Percentiles rank a stretch among this genome's conserved stretches.
Evolutionary conservation across 2,113 vertebrate species (phyloP).

Genomic region (Leptobrachium leishanense): DNA sequence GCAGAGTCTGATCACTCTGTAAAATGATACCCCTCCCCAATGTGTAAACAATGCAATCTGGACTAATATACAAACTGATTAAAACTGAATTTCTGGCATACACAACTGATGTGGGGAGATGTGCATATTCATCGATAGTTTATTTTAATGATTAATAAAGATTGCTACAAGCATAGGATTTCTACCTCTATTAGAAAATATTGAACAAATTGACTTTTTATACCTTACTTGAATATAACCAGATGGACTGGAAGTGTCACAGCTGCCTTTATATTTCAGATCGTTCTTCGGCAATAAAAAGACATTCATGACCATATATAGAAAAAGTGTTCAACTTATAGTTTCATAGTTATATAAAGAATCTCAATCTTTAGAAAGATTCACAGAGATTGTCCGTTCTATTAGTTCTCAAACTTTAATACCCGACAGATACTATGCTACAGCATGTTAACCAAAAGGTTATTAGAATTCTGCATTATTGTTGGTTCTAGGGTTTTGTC

Average conservation of each 20-base stretch:
- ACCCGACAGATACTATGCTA: no score
- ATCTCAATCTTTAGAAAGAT: no score
- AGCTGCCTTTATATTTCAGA: background rate
- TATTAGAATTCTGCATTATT: no score
- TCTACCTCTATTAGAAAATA: background rate
- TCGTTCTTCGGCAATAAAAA: background rate
- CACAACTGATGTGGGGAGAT: background rate
- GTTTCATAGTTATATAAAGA: no score
- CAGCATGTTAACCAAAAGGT: no score
- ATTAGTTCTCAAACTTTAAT: no score
- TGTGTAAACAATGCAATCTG: constrained; percentile 12
- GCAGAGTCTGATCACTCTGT: constrained; percentile 19
- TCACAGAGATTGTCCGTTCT: no score
- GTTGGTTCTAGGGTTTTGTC: no score
- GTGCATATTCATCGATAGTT: no score
- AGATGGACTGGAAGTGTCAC: background rate
- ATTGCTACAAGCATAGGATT: background rate
- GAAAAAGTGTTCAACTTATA: background rate
- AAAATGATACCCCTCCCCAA: constrained; percentile 11
- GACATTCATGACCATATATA: constrained; percentile 5
- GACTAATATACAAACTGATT: constrained; percentile 7
- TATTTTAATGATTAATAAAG: no score
- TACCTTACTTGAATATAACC: constrained; percentile 10
- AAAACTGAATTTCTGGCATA: constrained; percentile 1
- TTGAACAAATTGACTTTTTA: background rate